Percentiles rank a stretch among this genome's conserved stretches.
These are phyloP conservation scores for Stegodyphus dumicola DNA, from an alignment of 1,140 invertebrate genomes.

Conservation along the genomic window DNA sequence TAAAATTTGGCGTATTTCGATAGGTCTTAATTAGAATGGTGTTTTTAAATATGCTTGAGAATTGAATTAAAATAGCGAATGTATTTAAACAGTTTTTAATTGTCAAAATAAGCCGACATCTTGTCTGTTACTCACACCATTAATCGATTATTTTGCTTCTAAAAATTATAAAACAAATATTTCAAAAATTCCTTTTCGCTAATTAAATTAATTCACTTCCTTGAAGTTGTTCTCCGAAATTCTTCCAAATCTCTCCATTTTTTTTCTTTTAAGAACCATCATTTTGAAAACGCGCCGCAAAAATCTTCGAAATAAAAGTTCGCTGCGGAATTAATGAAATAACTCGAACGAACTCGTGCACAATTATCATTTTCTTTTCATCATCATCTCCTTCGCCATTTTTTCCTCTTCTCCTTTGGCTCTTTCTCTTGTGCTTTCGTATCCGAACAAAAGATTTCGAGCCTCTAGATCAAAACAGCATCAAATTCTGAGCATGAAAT, in stretches of 20 bases:
- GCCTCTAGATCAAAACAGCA: too few relatives aligned
- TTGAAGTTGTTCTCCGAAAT: neutral
- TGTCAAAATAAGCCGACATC: conserved; percentile 11
- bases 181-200: neutral
- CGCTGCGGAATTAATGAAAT: conserved; percentile 19
- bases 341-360: neutral
- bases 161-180: neutral
- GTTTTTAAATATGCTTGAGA: too few relatives aligned
- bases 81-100: too few relatives aligned
- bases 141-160: conserved; percentile 10
- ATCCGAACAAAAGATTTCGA: too few relatives aligned
- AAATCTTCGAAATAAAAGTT: conserved; percentile 11
- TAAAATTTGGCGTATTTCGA: too few relatives aligned
- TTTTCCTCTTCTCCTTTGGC: neutral
- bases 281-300: neutral
- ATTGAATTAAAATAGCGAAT: too few relatives aligned
- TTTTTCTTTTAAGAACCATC: neutral
- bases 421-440: too few relatives aligned
- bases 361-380: conserved; percentile 9
- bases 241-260: too few relatives aligned
- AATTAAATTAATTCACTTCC: conserved; percentile 18
- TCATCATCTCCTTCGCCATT: neutral
- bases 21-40: too few relatives aligned
- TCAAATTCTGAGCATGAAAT: conserved; percentile 29
- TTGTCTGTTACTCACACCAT: conserved; percentile 1